These are phyloP conservation scores for Ferrisia virgata DNA, from an alignment of 2,888 invertebrate species.

Conservation along the genomic window DNA sequence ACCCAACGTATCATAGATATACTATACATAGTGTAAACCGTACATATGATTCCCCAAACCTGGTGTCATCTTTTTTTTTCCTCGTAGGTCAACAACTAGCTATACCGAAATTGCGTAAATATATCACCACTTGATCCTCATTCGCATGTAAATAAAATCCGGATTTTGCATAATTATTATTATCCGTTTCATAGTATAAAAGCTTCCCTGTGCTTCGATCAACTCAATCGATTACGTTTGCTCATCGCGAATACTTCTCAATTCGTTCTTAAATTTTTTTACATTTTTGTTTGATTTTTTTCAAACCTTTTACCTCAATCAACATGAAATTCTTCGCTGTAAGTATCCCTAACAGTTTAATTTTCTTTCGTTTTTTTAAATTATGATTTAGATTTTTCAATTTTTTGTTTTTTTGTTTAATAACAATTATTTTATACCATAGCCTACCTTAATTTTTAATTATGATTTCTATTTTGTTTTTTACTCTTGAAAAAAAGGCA, in stretches of 20 bases:
- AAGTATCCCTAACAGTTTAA: background rate
- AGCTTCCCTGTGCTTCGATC: background rate
- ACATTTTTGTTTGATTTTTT: slow-evolving; percentile 10
- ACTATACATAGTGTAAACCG: background rate
- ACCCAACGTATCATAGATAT: background rate
- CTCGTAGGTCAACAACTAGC: slow-evolving; percentile 41
- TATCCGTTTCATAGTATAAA: slow-evolving; percentile 33
- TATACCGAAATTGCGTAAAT: slow-evolving; percentile 40
- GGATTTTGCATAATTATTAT: slow-evolving; percentile 41
- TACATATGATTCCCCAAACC: background rate
- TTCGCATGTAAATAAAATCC: slow-evolving; percentile 31
- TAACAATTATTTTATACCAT: too few species aligned
- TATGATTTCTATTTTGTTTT: too few species aligned
- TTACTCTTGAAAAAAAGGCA: too few species aligned
- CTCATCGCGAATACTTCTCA: slow-evolving; percentile 32
- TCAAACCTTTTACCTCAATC: slow-evolving; percentile 2
- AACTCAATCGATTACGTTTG: slow-evolving; percentile 5
- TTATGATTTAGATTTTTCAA: background rate
- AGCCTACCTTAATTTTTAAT: too few species aligned
- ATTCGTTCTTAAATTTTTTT: slow-evolving; percentile 12
- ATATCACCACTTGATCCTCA: slow-evolving; percentile 32
- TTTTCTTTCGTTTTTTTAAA: slow-evolving; percentile 6
- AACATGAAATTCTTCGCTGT: slow-evolving; percentile 44
- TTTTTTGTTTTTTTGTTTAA: background rate
- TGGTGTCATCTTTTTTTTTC: slow-evolving; percentile 28